A percentile compares a stretch with the other conserved stretches of the same genome.
Evolutionary conservation across 2,888 invertebrate genomes (phyloP).

Genomic region (Tenthredo amoena): DNA sequence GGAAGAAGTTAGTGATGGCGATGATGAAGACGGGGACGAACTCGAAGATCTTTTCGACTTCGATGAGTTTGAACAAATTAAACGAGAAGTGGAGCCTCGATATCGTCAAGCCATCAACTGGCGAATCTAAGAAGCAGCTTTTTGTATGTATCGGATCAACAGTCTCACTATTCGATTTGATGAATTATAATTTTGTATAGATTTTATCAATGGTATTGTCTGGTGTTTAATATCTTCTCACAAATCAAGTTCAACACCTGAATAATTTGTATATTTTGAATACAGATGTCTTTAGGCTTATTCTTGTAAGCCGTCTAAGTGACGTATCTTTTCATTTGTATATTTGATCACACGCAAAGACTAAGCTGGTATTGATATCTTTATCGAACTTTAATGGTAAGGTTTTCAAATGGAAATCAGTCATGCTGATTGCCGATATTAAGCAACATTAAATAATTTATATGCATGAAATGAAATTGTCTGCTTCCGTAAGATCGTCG

Average conservation of each 20-base stretch:
- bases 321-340: conserved; percentile 34
- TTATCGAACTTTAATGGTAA: background rate
- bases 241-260: background rate
- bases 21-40: background rate
- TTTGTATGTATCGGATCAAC: conserved; percentile 39
- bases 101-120: conserved; percentile 71
- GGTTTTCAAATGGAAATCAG: background rate
- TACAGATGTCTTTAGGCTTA: conserved; percentile 4
- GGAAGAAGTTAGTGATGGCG: conserved; percentile 20
- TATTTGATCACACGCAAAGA: conserved; percentile 1
- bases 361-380: conserved; percentile 4
- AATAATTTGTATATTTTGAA: conserved; percentile 30
- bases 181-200: conserved; percentile 32
- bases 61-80: conserved; percentile 45
- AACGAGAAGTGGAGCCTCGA: conserved; percentile 63
- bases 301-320: conserved; percentile 12
- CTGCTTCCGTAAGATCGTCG: background rate
- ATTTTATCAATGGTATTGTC: conserved; percentile 9
- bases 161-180: conserved; percentile 6
- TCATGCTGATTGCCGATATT: background rate
- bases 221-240: background rate
- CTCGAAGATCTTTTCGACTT: conserved; percentile 31
- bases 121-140: conserved; percentile 64
- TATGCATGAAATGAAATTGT: background rate
- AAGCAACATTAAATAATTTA: background rate